A percentile compares a stretch with the other conserved stretches of the same genome.
Evolutionary conservation across 2,888 invertebrate genomes (phyloP).

Genomic region (Onthophagus sagittarius): DNA sequence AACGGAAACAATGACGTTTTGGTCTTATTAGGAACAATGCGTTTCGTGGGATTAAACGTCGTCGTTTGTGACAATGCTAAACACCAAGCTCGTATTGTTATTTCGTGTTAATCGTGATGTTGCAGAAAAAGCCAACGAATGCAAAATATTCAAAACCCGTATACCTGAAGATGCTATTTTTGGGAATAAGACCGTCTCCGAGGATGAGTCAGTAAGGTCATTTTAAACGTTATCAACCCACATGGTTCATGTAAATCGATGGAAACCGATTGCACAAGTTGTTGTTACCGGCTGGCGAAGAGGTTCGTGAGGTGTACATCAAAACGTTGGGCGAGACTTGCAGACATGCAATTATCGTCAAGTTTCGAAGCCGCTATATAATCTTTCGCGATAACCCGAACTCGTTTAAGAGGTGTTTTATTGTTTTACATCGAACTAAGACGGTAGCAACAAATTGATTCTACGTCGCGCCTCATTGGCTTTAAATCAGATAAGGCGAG

Average conservation of each 20-base stretch:
- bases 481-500: not conserved
- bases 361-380: not conserved
- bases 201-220: not conserved
- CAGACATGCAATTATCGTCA: not conserved
- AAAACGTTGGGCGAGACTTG: not conserved
- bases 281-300: not conserved
- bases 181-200: not conserved
- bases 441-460: not conserved
- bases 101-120: no score
- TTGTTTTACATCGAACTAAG: not conserved
- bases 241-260: not conserved
- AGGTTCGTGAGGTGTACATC: not conserved
- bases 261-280: not conserved
- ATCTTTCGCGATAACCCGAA: not conserved
- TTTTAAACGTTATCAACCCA: not conserved
- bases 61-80: not conserved
- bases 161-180: not conserved
- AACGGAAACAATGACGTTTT: not conserved
- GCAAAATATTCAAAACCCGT: not conserved
- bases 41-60: not conserved
- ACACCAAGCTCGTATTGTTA: not conserved
- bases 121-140: not conserved
- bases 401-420: not conserved
- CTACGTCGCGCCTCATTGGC: not conserved
- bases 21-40: not conserved